Evolutionary conservation across 1,140 invertebrate species (phyloP), one percentile per base, ranked within the genome.

Genomic region (Drosophila lowei): DNA sequence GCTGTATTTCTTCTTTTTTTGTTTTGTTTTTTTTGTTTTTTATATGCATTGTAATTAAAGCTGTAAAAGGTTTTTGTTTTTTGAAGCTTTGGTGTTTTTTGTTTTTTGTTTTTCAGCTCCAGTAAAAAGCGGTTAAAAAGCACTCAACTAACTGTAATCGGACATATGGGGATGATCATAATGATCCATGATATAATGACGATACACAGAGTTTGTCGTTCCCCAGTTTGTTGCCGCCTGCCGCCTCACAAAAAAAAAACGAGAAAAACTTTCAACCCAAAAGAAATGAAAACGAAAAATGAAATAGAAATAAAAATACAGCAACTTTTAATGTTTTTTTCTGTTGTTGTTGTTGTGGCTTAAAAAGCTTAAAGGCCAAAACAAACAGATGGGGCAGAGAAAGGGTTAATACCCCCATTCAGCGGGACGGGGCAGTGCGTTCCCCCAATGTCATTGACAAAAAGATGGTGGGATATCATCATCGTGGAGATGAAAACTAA

Each of bases 151-250:
- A 70, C 66, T 70, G 66, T 70, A 70, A 25, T 25, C 23, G 44
- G 34, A 30, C 64, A 70, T 53, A 68, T 68, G 59, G 49, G 23
- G 23, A 54, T 34, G 50, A 68, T 68, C 63, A 41, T 68, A 38
- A 57, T 68, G 68, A 43, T 68, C 18, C 43, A 57, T 68, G 65
- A 68, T 68, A 68, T 68, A 68, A 68, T 68, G 44, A 52, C 18
- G 43, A 38, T 38, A 13, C 11, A 13, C 34, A 38, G 34, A 13
- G 34, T 68, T 68, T 23, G 23, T 23, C 23, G 23, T 23, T 23
- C 3, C 34, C 11, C 9, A 11, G 34, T 68, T 68, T 68, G 55
- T 48, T 66, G 41, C 62, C 28, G 0, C 13, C 23, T 25, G 23
- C 5, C 23, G 5, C 23, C 18, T 18, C 42, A 44, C 23, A 47